Base-by-base conservation (phyloP, 2,888 invertebrate genomes). In the Lymantria monacha region DNA sequence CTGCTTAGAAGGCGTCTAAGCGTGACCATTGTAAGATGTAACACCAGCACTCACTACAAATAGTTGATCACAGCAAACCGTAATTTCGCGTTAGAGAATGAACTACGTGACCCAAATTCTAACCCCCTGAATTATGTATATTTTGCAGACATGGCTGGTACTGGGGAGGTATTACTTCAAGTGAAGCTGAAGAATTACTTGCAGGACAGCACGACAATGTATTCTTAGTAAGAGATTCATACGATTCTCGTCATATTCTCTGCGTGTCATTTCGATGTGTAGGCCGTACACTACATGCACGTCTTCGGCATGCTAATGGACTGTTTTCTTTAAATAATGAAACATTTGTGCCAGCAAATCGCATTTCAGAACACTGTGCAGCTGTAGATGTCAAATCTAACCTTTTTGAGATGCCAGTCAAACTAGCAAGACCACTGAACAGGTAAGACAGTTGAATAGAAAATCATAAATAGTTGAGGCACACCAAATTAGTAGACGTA, bases 121-220 rank as follows among this genome's bases (percentile, higher is more conserved):
- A n/a, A n/a, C n/a, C n/a, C n/a, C n/a, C n/a, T n/a, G n/a, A n/a
- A n/a, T 38, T 38, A n/a, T n/a, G 7, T 38, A 2, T 44, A 57
- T 51, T 57, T 82, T 79, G 22, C 73, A 91, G 94, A 83, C 87
- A 90, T 77, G 89, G 91, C 47, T 95, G 96, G 95, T 96, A 96
- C 74, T 96, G 96, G 96, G 96, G 96, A 50, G 94, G 95, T 33
- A 93, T 96, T 63, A 93, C 94, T 30, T 93, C 94, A 69, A 93
- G 93, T 68, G 95, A 95, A 72, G 95, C 96, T 11, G 95, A 95
- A 72, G 92, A 93, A 62, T 92, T 94, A 59, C 83, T 96, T 53
- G 84, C 92, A 53, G 93, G 94, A 54, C 94, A 94, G 74, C 93
- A 94, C 59, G 95, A 95, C 72, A 95, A 95, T 72, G 94, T 95